Base-by-base conservation (phyloP, 1,140 invertebrate species). In the Himalopsyche phryganea region DNA sequence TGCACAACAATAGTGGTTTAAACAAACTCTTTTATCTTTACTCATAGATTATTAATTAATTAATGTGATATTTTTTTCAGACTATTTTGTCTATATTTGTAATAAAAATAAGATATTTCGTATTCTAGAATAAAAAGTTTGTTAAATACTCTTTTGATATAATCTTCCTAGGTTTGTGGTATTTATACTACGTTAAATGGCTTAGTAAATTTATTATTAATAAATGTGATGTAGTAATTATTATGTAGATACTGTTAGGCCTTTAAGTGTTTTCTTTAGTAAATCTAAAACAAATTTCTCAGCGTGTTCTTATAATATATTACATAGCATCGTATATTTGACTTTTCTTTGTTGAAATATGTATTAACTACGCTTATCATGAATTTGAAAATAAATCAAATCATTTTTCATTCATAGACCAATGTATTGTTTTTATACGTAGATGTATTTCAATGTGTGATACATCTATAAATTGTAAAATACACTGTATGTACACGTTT, bases 31-130 rank as follows among this genome's bases (percentile, higher is more conserved):
- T 40, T 40, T n/a, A 35, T 6, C 15, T 14, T 28, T 28, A 28
- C 9, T 28, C 23, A 28, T 28, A 28, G 23, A 28, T 5, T 28
- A 28, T 28, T 28, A 28, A 28, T 28, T 6, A 15, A 45, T 45
- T 15, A 45, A 45, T 45, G 42, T 45, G 42, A 45, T 45, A 45
- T 45, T 45, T 45, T 45, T 15, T 45, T 45, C 10, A 45, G 18
- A 17, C 38, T 4, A 28, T 11, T 5, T 5, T 19, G 42, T 45
- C 42, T 45, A 15, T 19, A 45, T 40, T 40, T 28, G 38, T 40
- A 40, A 40, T 40, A 40, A 40, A 6, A 45, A 5, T 17, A 10
- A 6, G 18, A 15, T 45, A 17, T 4, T 15, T 4, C 5, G 42
- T 45, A 45, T 17, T 19, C 18, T 19, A 17, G 18, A 20, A 19